Evolutionary conservation across 1,140 invertebrate genomes (phyloP), one percentile per base, ranked within the genome.

Genomic region (Antheraea pernyi): DNA sequence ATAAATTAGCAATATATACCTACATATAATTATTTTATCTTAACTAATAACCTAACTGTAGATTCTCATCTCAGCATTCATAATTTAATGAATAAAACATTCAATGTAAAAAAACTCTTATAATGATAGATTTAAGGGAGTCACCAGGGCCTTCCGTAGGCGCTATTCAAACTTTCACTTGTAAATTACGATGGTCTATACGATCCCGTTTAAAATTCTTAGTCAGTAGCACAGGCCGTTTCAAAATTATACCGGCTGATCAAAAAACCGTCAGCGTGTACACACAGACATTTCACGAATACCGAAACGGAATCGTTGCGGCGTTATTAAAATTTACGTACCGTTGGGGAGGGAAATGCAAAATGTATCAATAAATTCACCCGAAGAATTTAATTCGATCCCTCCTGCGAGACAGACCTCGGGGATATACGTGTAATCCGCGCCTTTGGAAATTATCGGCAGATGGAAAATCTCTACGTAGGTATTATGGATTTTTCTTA

Each of bases 291-390:
- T 13, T 53, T 13, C 46, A 53, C 46, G 46, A 53, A 53, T 16
- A 53, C 39, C 39, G 11, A 16, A 53, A 53, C 11, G 16, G 46
- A 53, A 53, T 53, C 46, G 46, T 13, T 53, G 46, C 11, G 11
- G 46, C 46, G 46, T 53, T 53, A 53, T 53, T 53, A 53, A 53
- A 53, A 53, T 53, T 53, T 53, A 53, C 46, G 46, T 53, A 53
- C 4, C 46, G 11, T 53, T 13, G 46, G 46, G 10, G 2, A 30
- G 22, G 7, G 16, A n/a, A 53, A 53, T 16, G 11, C 46, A 16
- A 53, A 53, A 53, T 16, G 46, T 53, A 53, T 53, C 46, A 53
- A 53, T 53, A 53, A 53, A 53, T 53, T 53, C 46, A 9, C 46
- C 5, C 5, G 13, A 16, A 53, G 46, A 53, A 53, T 53, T 53